Conservation (phyloP, 2,113 vertebrate genomes). For the Odocoileus hemionus region DNA sequence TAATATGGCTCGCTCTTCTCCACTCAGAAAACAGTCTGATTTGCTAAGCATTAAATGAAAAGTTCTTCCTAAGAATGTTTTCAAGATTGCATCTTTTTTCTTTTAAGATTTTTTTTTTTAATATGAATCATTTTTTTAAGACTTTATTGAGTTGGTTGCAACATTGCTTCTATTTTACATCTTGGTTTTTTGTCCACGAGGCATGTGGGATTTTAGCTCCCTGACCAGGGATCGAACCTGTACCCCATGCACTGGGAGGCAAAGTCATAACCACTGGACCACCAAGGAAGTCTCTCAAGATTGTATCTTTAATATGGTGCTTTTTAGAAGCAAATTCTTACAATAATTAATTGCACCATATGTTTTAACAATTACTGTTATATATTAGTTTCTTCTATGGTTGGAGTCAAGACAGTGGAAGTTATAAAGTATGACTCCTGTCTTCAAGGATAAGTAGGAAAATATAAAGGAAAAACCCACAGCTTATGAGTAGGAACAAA, state of each 20-base stretch:
- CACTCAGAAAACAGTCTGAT: not conserved
- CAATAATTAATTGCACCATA: not conserved
- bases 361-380: not conserved
- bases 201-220: not conserved
- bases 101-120: not conserved
- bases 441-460: not conserved
- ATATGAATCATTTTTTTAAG: not conserved
- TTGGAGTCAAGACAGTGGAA: not conserved
- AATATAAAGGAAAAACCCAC: not conserved
- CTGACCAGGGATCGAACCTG: not conserved
- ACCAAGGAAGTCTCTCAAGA: not conserved
- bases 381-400: not conserved
- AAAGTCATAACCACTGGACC: not conserved
- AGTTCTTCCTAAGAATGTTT: not conserved
- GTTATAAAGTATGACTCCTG: not conserved
- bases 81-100: not conserved
- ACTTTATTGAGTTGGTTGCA: not conserved
- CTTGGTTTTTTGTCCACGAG: not conserved
- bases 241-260: not conserved
- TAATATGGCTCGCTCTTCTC: not conserved
- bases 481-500: not conserved
- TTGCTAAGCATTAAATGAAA: not conserved
- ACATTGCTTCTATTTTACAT: not conserved
- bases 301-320: not conserved
- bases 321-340: not conserved